Evolutionary conservation across 2,113 vertebrate species (phyloP), one percentile per base, ranked within the genome.

Genomic region (Melanotaenia duboulayi): DNA sequence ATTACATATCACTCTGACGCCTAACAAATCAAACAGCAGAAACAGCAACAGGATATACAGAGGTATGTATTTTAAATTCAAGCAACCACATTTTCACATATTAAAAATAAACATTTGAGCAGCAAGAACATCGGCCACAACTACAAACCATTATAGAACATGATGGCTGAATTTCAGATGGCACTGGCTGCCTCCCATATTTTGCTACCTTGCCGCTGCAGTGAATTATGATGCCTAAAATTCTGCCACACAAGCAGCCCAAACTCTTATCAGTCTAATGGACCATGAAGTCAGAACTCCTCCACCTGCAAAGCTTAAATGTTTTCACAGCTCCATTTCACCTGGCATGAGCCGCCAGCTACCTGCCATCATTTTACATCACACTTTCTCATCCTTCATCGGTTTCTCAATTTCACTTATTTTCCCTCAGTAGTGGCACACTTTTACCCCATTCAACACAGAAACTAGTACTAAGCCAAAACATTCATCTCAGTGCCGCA

Each of bases 231-330:
- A 82, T 77, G 83, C 82, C 81, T 78, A 85, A 76, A 86, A 87
- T 82, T 83, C 85, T 89, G 87, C 77, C 82, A 84, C 83, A 83
- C 10, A 80, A 85, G 83, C 50, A 85, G 77, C 81, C 84, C 84
- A 9, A 79, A 83, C 82, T 82, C 89, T 91, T 90, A 90, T 92
- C 90, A 87, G 77, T 76, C 76, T 88, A 91, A 92, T 90, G 82
- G 82, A 91, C 76, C 90, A 88, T 93, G 92, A 93, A 90, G 90
- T 85, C 89, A 89, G 82, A 90, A 89, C 89, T 88, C 82, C 85
- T 90, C 87, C 89, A 91, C 86, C 88, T 92, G 87, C 88, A 77
- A 80, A 75, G 84, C 88, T 90, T 87, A 83, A 87, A 87, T 81
- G 80, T 85, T 90, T 89, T 80, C 85, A 83, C 74, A 86, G 85